Evolutionary conservation across 1,140 invertebrate genomes (phyloP), one percentile per base, ranked within the genome.

Genomic region (Subanguina moxae): DNA sequence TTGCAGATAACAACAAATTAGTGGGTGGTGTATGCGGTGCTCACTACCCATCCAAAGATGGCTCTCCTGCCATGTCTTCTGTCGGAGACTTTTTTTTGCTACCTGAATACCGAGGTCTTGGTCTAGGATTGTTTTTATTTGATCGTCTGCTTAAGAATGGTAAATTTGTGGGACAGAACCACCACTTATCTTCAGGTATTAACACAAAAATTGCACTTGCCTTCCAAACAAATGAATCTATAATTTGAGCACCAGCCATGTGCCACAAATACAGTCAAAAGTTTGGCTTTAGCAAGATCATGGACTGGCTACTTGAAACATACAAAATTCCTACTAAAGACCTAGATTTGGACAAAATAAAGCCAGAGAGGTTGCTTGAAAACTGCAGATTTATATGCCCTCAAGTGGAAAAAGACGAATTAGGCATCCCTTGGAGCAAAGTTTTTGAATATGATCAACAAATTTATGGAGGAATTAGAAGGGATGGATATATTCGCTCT

Each of bases 191-290:
- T 15, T 52, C 48, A 52, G 48, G 48, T 52, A 7, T 52, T 52
- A 1, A 52, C n/a, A 25, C 15, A 15, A 7, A 15, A 25, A 21
- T 15, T 52, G 15, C 3, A 19, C 17, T 52, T 19, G 3, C 3
- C 48, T 25, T 52, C 15, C 3, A 52, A 52, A 25, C 3, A 5
- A 3, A 52, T 7, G 3, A 1, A 21, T 7, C 3, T 5, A 52
- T 7, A 52, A 52, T 7, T 52, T 52, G 3, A 52, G 48, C 23
- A 8, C 48, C 48, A 19, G 48, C n/a, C n/a, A 52, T 52, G 48
- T 52, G n/a, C 8, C 48, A 52, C 3, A 52, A 52, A 52, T 52
- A 52, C 48, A 25, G n/a, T 15, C n/a, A 52, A 52, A 52, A 52
- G 48, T 52, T 7, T 25, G 48, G 48, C 3, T 52, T 52, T 15